phyloP scores from a whole-genome alignment of 2,113 vertebrate genomes.

The Ramphastos sulfuratus region DNA sequence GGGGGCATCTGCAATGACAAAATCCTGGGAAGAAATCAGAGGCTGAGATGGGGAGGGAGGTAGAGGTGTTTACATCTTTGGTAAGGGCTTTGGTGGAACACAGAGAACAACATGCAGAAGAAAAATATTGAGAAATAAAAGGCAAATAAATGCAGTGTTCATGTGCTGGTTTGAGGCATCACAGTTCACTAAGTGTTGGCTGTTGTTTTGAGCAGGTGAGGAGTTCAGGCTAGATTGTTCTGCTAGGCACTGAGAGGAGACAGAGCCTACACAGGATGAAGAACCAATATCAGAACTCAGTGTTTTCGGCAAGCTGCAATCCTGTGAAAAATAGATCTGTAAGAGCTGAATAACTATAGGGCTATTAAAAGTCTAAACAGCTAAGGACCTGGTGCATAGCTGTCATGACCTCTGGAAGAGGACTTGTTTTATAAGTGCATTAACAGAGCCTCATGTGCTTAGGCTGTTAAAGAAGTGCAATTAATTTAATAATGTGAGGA shows the following conservation, averaged over 20 bases:
- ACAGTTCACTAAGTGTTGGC: background rate
- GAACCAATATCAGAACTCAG: background rate
- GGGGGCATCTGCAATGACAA: background rate
- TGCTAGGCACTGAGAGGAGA: background rate
- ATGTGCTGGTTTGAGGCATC: too few species aligned
- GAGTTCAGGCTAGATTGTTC: background rate
- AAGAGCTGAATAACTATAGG: background rate
- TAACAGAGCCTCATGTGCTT: background rate
- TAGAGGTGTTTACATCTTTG: background rate
- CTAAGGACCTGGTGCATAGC: background rate
- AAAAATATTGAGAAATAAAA: background rate
- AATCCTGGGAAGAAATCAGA: background rate
- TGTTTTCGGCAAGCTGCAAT: background rate
- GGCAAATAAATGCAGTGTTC: background rate
- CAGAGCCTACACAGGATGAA: background rate
- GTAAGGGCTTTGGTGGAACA: background rate
- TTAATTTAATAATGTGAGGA: background rate
- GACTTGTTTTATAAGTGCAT: background rate
- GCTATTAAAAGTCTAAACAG: background rate
- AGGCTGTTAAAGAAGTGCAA: conserved; percentile 1
- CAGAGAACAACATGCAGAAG: background rate
- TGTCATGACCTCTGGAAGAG: background rate
- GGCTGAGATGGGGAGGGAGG: background rate
- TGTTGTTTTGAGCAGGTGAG: background rate
- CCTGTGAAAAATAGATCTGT: background rate